Base-by-base conservation (phyloP, 2,113 vertebrate species). In the Pterophyllum scalare region DNA sequence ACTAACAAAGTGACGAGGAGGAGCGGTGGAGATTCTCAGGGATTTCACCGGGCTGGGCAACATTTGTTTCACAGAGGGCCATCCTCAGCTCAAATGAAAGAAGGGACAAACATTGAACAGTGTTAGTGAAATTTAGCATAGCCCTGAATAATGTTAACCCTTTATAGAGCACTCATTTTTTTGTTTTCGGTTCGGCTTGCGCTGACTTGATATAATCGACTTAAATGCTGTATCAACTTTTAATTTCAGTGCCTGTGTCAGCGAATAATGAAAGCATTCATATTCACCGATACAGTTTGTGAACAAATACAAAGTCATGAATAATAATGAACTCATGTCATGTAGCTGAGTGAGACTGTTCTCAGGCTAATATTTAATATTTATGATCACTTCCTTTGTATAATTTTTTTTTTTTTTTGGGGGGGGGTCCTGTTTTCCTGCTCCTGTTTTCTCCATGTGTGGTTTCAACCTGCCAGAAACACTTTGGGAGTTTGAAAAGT, bases 121-220 rank as follows among this genome's bases (percentile, higher is more conserved):
- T 46, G 15, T 28, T 0, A 49, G 40, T 26, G 15, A 19, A 28
- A 49, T 22, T 26, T 26, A 1, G 15, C 15, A 49, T 6, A 49
- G 3, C 43, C 7, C 0, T 0, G 15, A 49, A 0, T 49, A 26
- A 0, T 70, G 40, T 52, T 52, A 31, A 52, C 33, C 33, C 33
- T 33, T 33, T 33, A 7, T 33, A 33, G 33, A 33, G 33, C 3
- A 33, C 33, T 33, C 6, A 33, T 33, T 28, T 28, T 28, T 28
- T 4, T 28, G 3, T 3, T 28, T 28, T 28, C 28, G 28, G 28
- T 28, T 28, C 28, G 5, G 28, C 33, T 52, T 70, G 1, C 6
- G 1, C 24, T 49, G 43, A 52, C 24, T 2, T 31, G 13, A 31
- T 28, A 12, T 20, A 20, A 72, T 72, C 1, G 3, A 52, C 43